phyloP scores from a whole-genome alignment of 1,140 invertebrate species.

The Dendrolimus punctatus region DNA sequence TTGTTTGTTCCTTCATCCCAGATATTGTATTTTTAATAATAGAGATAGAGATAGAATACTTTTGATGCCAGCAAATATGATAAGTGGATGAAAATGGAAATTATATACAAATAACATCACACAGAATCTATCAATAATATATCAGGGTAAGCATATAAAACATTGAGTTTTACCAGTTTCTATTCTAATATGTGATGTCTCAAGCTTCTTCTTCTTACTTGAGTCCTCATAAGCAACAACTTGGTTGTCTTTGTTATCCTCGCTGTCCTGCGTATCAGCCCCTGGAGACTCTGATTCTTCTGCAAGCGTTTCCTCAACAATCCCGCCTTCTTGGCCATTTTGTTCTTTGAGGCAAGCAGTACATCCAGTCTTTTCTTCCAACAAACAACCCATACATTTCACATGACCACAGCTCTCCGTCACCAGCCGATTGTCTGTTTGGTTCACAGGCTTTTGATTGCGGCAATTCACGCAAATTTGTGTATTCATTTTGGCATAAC shows the following conservation, averaged over 20 bases:
- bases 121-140: too few relatives aligned
- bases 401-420: slow-evolving; percentile 71
- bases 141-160: neutral
- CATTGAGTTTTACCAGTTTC: slow-evolving; percentile 32
- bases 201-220: slow-evolving; percentile 36
- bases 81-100: too few relatives aligned
- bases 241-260: neutral
- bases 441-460: slow-evolving; percentile 53
- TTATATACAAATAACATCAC: too few relatives aligned
- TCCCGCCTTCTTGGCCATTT: slow-evolving; percentile 9
- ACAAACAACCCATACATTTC: slow-evolving; percentile 70
- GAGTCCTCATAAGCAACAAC: slow-evolving; percentile 19
- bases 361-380: slow-evolving; percentile 67
- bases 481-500: slow-evolving; percentile 45
- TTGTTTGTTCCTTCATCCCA: too few relatives aligned
- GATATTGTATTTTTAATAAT: too few relatives aligned
- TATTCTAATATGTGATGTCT: slow-evolving; percentile 47
- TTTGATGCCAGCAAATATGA: too few relatives aligned
- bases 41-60: too few relatives aligned
- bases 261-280: neutral
- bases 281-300: slow-evolving; percentile 9
- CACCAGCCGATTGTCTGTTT: slow-evolving; percentile 68
- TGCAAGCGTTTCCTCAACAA: slow-evolving; percentile 9
- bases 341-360: slow-evolving; percentile 34
- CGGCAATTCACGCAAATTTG: slow-evolving; percentile 58